These are phyloP conservation scores for Salvelinus fontinalis DNA, from an alignment of 2,113 vertebrate species.

Conservation along the genomic window DNA sequence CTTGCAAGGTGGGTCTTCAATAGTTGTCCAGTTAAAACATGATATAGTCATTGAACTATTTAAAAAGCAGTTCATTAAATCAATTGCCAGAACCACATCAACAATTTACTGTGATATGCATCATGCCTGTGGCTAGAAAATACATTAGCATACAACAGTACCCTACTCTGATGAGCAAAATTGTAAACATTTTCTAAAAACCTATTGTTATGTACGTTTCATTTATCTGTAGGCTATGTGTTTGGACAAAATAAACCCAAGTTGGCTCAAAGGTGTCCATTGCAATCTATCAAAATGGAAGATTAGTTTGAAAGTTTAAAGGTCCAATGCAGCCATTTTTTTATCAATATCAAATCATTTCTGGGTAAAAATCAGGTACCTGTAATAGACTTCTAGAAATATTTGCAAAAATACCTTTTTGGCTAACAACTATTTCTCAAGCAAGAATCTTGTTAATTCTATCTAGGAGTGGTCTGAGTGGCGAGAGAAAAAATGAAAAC, in stretches of 20 bases:
- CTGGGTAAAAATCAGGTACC: no score
- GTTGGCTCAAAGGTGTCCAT: constrained; percentile 21
- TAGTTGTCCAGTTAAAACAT: background rate
- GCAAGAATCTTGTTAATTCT: no score
- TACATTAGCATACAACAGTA: constrained; percentile 28
- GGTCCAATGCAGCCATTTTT: no score
- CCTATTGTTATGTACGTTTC: constrained; percentile 30
- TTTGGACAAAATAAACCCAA: constrained; percentile 32
- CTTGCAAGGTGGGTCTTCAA: constrained; percentile 25
- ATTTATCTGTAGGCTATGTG: constrained; percentile 40
- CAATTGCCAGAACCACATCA: constrained; percentile 30
- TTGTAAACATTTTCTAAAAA: constrained; percentile 37
- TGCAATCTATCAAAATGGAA: background rate
- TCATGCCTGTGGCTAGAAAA: constrained; percentile 46
- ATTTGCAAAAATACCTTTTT: no score
- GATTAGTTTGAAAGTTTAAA: no score
- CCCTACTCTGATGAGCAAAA: constrained; percentile 25
- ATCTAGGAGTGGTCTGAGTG: no score
- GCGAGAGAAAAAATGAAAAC: no score
- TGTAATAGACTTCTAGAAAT: no score
- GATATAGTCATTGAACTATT: constrained; percentile 1
- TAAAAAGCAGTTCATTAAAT: constrained; percentile 28
- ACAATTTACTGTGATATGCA: constrained; percentile 30
- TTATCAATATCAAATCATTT: no score
- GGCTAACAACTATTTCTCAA: no score